Base-by-base conservation (phyloP, 2,888 invertebrate genomes). In the Tetrapedia diversipes region DNA sequence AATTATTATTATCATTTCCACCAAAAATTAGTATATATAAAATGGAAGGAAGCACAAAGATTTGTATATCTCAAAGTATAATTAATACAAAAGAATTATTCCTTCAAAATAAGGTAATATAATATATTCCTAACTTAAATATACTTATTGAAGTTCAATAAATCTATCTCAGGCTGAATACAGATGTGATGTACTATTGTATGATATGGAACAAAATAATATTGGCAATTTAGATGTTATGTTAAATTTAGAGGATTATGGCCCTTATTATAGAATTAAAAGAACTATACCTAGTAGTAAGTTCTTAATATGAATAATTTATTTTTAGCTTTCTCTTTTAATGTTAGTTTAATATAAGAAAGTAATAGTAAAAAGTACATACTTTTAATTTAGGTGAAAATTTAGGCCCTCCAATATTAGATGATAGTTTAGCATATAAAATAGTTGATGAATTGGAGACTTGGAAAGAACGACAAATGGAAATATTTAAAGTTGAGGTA, bases 381-480 rank as follows among this genome's bases (percentile, higher is more conserved):
- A 4, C 1, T 67, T 67, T 56, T 3, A 37, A 45, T 32, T 39
- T 65, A 90, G 89, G 75, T 43, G 88, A 90, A 79, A 89, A 88
- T 80, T 79, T 90, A 32, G 90, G 90, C 0, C 90, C 90, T 14
- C 89, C 91, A 27, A 88, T 89, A 66, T 78, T 91, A 29, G 89
- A 92, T 60, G 91, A 91, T 47, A 87, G 85, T 71, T 80, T 93
- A 75, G 92, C 92, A 0, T 91, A 93, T 27, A 94, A 93, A 89
- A 93, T 94, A 82, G 93, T 96, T 0, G 93, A 94, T 41, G 95
- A 96, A 77, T 91, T 96, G 1, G 95, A 95, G 86, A 94, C 94
- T 29, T 96, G 96, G 96, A 96, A 96, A 87, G 94, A 94, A 77
- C 92, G 93, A 32, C 95, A 96, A 86, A 94, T 95, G 86, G 93